These are phyloP conservation scores for Anarsia innoxiella DNA, from an alignment of 2,888 invertebrate species.

Conservation along the genomic window DNA sequence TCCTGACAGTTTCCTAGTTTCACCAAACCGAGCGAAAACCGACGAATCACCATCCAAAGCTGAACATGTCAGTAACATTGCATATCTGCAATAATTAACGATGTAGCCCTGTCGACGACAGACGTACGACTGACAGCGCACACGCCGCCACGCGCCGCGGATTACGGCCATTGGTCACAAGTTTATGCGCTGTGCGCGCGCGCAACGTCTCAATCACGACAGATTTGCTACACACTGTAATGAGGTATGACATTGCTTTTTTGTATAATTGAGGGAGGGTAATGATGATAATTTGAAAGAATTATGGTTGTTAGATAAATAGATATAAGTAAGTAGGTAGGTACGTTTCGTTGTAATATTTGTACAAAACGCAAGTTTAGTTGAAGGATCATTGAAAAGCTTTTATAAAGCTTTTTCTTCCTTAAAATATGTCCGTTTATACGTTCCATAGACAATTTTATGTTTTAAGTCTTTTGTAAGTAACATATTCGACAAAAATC, in stretches of 20 bases:
- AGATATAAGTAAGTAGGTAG: neutral
- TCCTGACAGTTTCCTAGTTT: no score
- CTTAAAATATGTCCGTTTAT: no score
- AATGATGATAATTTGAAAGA: constrained; percentile 11
- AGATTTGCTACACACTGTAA: constrained; percentile 48
- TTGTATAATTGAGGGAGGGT: constrained; percentile 15
- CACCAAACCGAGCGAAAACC: no score
- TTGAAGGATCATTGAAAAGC: no score
- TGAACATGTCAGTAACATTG: constrained; percentile 7
- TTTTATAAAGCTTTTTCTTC: no score
- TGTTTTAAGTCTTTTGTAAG: no score
- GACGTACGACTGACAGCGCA: constrained; percentile 33
- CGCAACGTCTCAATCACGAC: constrained; percentile 41
- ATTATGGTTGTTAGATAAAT: constrained; percentile 6
- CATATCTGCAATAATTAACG: constrained; percentile 37
- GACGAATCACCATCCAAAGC: no score
- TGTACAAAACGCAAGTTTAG: neutral
- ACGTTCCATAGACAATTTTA: no score
- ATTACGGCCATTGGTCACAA: constrained; percentile 44
- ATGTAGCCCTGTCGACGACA: constrained; percentile 34
- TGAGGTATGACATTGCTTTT: constrained; percentile 60
- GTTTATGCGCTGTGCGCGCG: constrained; percentile 18
- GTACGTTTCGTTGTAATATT: neutral
- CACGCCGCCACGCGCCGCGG: constrained; percentile 46
- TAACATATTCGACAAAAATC: no score